Base-by-base conservation (phyloP, 1,140 invertebrate species). In the Cotesia vestalis region DNA sequence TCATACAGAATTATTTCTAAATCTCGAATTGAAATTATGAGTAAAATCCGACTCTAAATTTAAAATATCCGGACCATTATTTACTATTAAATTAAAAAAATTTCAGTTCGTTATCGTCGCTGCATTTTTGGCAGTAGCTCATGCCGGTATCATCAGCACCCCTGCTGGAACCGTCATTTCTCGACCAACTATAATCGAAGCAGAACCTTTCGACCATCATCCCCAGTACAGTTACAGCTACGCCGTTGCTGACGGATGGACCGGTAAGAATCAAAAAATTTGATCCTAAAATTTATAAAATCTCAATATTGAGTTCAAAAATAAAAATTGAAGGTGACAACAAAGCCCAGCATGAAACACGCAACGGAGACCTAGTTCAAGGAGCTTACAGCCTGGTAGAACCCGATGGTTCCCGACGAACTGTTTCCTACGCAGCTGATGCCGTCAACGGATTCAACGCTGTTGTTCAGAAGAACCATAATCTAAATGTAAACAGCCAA, bases 191-290 rank as follows among this genome's bases (percentile, higher is more conserved):
- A 81, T 87, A 38, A 78, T 85, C 64, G 80, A 75, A 69, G 73
- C 88, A 0, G 90, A 92, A 80, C 89, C 90, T 20, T 88, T 90
- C 74, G 91, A 92, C 83, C 89, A 91, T 4, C 89, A 92, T 84
- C 92, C 92, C 3, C 89, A 91, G 55, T 94, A 94, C 82, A 91
- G 89, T 79, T 93, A 90, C 85, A 89, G 90, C 20, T 94, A 93
- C 83, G 90, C 91, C 51, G 91, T 94, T 1, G 88, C 90, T 9
- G 92, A 94, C 80, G 90, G 60, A 40, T 27, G 66, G 1, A 76
- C 72, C 11, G 72, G 75, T 76, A 73, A 69, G 27, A 20, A 59
- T 59, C 0, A 11, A 59, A 59, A 20, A 20, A 59, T 55, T 1
- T 2, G 0, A 11, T 1, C n/a, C 12, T 20, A 55, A 55, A 14